Base-by-base conservation (phyloP, 2,113 vertebrate genomes). In the Sinocyclocheilus maitianheensis region DNA sequence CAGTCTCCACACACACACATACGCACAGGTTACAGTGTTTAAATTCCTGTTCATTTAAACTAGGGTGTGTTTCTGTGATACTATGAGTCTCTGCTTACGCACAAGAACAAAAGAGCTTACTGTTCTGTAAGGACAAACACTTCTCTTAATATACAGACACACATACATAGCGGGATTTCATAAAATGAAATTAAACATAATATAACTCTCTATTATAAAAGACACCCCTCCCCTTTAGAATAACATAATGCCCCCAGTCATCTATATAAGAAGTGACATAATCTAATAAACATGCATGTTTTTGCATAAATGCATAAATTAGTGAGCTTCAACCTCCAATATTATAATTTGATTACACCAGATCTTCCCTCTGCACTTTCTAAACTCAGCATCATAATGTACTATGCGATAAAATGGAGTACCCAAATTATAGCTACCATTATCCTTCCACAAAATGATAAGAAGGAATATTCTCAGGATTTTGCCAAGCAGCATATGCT, bases 241-340 rank as follows among this genome's bases (percentile, higher is more conserved):
- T 18, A 51, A 80, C 77, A 67, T 85, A 87, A 84, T 83, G 58
- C 22, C 43, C 60, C 24, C 22, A 80, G 62, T 79, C 60, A 84
- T 86, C 71, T 81, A 72, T 77, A 88, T 86, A 75, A 83, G 62
- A 63, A 26, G 14, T 77, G 84, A 84, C 76, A 84, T 85, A 80
- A 89, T 86, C 83, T 76, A 88, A 89, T 89, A 84, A 76, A 16
- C 0, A 13, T 55, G 51, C 40, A 60, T 86, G 58, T 72, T 82
- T 85, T 82, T 78, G 77, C 88, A 89, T 89, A 83, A 88, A 88
- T 83, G 53, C 51, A 88, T 88, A 78, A 53, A 87, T 89, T 87
- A 87, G 43, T 37, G 62, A 71, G 76, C 37, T 71, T 75, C 58
- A 71, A 62, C 58, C 69, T 81, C 55, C 58, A 82, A 37, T 46